phyloP scores from a whole-genome alignment of 2,888 invertebrate genomes.

The Drosophila leonis region DNA sequence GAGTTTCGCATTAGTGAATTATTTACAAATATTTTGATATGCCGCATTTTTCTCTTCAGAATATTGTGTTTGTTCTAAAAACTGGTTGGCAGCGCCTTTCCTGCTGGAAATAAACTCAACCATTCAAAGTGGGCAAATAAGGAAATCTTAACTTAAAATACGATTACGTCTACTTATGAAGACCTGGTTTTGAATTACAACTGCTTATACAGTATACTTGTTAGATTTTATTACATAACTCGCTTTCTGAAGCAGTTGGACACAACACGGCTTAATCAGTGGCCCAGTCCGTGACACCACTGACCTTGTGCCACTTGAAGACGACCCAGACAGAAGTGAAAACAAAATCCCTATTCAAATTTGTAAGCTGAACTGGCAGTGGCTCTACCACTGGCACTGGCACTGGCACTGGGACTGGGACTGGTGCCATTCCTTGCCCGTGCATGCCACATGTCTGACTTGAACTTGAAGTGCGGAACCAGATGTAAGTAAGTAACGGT shows the following conservation, averaged over 20 bases:
- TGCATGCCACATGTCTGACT: slow-evolving; percentile 62
- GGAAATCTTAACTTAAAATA: slow-evolving; percentile 31
- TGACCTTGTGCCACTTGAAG: slow-evolving; percentile 77
- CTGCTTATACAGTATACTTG: neutral
- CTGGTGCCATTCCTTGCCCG: slow-evolving; percentile 33
- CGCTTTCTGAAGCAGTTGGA: slow-evolving; percentile 34
- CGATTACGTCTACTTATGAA: slow-evolving; percentile 14
- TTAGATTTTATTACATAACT: slow-evolving; percentile 42
- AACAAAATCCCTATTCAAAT: slow-evolving; percentile 80
- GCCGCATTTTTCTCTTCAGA: slow-evolving; percentile 11
- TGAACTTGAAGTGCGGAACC: slow-evolving; percentile 79
- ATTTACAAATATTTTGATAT: slow-evolving; percentile 34
- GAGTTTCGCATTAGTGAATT: slow-evolving; percentile 44
- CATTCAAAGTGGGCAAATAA: slow-evolving; percentile 35
- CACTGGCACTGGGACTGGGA: slow-evolving; percentile 5
- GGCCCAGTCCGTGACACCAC: slow-evolving; percentile 55
- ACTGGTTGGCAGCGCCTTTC: slow-evolving; percentile 28
- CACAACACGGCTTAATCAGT: slow-evolving; percentile 55
- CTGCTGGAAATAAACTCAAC: slow-evolving; percentile 20
- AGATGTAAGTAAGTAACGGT: slow-evolving; percentile 79
- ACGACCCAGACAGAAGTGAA: slow-evolving; percentile 72
- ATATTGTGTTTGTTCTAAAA: slow-evolving; percentile 17
- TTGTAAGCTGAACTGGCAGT: slow-evolving; percentile 49
- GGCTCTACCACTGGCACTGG: slow-evolving; percentile 19
- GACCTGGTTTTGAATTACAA: slow-evolving; percentile 5